A percentile compares a stretch with the other conserved stretches of the same genome.
These are phyloP conservation scores for Erebia epiphron DNA, from an alignment of 2,888 invertebrate species.

Conservation along the genomic window DNA sequence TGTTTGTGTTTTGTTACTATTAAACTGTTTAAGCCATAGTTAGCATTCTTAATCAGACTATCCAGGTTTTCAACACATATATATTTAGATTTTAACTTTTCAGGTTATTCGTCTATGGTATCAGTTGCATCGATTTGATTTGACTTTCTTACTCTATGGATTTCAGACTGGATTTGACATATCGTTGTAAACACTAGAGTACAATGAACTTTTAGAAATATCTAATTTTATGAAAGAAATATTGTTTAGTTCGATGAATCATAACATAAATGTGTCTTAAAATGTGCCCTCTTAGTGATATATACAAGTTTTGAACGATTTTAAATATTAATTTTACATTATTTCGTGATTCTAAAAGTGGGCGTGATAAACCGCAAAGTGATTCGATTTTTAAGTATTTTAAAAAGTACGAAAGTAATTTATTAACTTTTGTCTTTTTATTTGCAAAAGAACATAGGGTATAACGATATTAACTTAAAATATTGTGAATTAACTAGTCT, in stretches of 20 bases:
- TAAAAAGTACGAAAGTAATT: not conserved
- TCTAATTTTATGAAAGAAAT: constrained; percentile 50
- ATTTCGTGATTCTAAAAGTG: constrained; percentile 42
- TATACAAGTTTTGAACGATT: constrained; percentile 26
- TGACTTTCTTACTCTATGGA: too few species aligned
- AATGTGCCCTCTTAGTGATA: constrained; percentile 40
- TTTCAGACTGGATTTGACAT: constrained; percentile 26
- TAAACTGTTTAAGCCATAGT: too few species aligned
- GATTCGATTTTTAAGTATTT: constrained; percentile 11
- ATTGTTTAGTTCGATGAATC: constrained; percentile 39
- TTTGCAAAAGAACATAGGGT: not conserved
- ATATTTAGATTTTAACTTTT: not conserved
- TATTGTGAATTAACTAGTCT: not conserved
- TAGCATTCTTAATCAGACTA: too few species aligned
- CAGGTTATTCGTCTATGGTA: not conserved
- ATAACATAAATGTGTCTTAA: constrained; percentile 57
- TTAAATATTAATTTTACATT: constrained; percentile 26
- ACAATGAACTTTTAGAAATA: constrained; percentile 66
- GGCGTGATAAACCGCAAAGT: constrained; percentile 54
- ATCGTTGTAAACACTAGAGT: constrained; percentile 67
- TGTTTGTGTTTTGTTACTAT: too few species aligned
- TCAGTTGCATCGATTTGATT: constrained; percentile 43
- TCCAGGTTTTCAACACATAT: too few species aligned
- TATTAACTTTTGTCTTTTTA: not conserved
- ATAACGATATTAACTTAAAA: not conserved